Base-by-base conservation (phyloP, 2,797 vertebrate genomes). In the Dromococcyx pavoninus region DNA sequence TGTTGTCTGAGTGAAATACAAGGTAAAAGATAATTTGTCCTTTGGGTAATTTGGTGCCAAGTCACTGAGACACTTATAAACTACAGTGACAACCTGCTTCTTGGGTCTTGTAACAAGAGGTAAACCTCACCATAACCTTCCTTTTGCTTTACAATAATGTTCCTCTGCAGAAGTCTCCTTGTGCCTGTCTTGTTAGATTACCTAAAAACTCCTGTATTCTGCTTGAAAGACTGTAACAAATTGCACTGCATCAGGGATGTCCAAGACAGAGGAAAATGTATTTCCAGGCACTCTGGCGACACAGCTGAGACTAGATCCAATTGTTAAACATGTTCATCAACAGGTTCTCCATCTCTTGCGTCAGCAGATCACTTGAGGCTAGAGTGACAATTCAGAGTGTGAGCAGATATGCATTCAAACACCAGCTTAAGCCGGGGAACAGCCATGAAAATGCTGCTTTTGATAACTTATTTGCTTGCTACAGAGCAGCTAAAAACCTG, bases 1-100 rank as follows among this genome's bases (percentile, higher is more conserved):
- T 62, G 43, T 23, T 48, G 6, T 69, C 66, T 62, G 51, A 76
- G 64, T 32, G 37, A 93, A 92, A 94, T 46, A 74, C 13, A 71
- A 65, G 57, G 41, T 85, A 93, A 94, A 95, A 85, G 61, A 85
- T 39, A 82, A 83, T 61, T 92, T 51, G 44, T 89, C 75, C 53
- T 94, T 83, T 56, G 70, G 48, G 67, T 74, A 91, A 89, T 85
- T 65, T 18, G 1, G 27, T 88, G 65, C 10, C 86, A 92, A 71
- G 93, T 92, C 67, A 91, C 46, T 80, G 58, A 51, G 10, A 92
- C 53, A 44, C 33, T 74, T 87, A 46, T 80, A 87, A 87, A 91
- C 61, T 39, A 46, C 32, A 95, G 50, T 80, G 86, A 77, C 75
- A 94, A 54, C 12, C 43, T 65, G n/a, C 17, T 88, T 81, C 86